These are phyloP conservation scores for Chelonoidis abingdonii DNA, from an alignment of 2,113 vertebrate species.

Conservation along the genomic window DNA sequence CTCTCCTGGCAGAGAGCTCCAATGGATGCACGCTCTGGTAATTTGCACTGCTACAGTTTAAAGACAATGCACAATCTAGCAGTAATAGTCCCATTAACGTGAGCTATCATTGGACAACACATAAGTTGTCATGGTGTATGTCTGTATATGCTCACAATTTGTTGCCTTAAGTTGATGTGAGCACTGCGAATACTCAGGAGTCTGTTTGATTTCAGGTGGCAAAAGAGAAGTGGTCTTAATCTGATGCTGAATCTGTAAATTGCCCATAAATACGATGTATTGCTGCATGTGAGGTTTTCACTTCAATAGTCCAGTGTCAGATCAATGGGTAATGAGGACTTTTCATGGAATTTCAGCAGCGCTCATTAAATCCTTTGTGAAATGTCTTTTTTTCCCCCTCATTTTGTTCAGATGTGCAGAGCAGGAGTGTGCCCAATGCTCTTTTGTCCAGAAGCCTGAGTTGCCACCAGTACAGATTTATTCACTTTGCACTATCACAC, in stretches of 20 bases:
- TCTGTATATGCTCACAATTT: not conserved
- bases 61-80: not conserved
- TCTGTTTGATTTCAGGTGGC: accelerated
- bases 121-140: not conserved
- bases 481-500: not conserved
- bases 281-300: not conserved
- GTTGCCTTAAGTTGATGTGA: not conserved
- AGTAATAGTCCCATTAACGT: not conserved
- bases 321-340: not conserved
- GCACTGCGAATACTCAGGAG: not conserved
- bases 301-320: not conserved
- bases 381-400: no score
- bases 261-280: not conserved
- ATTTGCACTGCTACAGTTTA: constrained; percentile 4
- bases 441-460: not conserved
- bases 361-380: not conserved
- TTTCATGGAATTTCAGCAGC: not conserved
- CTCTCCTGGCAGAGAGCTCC: not conserved
- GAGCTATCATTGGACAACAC: not conserved
- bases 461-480: not conserved
- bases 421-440: not conserved
- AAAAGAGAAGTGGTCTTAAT: not conserved
- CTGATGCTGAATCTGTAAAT: accelerated
- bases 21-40: not conserved
- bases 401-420: not conserved